These are phyloP conservation scores for Anadara kagoshimensis DNA, from an alignment of 1,140 invertebrate species.

Conservation along the genomic window DNA sequence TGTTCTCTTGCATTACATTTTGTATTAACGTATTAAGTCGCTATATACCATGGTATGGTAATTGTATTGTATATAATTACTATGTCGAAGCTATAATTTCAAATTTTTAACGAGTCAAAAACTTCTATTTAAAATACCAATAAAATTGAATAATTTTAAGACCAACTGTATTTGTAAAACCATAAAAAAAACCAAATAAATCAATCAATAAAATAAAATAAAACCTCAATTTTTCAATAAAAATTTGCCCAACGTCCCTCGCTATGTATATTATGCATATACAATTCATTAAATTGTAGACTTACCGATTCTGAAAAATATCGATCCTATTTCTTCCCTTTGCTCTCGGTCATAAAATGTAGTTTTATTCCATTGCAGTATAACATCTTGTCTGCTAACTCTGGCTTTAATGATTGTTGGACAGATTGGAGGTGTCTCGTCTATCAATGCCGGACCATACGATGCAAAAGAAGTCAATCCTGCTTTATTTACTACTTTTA, in stretches of 20 bases:
- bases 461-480: conserved; percentile 15
- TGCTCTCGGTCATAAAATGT: conserved; percentile 40
- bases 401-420: conserved; percentile 9
- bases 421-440: conserved; percentile 40
- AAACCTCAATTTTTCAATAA: too few species aligned
- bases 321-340: conserved; percentile 10
- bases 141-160: too few species aligned
- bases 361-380: conserved; percentile 25
- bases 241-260: too few species aligned
- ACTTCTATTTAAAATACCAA: too few species aligned
- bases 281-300: not conserved
- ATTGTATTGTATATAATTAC: not conserved
- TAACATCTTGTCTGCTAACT: conserved; percentile 6
- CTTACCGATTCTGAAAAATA: conserved; percentile 41
- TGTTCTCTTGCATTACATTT: not conserved
- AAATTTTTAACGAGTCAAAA: too few species aligned
- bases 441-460: conserved; percentile 42
- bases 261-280: too few species aligned
- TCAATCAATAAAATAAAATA: too few species aligned
- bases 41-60: not conserved
- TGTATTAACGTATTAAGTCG: not conserved
- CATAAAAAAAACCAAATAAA: too few species aligned
- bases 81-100: too few species aligned
- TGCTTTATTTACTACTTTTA: conserved; percentile 42
- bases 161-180: too few species aligned